These are phyloP conservation scores for Orthonychiurus folsomi DNA, from an alignment of 2,888 invertebrate species.

Conservation along the genomic window DNA sequence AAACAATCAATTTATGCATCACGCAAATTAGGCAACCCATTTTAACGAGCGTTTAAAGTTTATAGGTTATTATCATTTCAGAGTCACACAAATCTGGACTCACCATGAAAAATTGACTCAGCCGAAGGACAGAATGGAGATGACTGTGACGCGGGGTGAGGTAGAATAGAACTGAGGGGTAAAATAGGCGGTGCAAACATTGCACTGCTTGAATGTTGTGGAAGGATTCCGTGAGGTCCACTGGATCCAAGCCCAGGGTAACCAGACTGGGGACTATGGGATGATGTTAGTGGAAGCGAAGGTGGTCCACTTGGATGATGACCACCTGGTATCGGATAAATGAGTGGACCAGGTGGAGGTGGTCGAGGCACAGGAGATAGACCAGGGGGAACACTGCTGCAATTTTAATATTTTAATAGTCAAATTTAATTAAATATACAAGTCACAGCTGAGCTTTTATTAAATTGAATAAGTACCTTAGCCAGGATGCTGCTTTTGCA, in stretches of 20 bases:
- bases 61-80: too few relatives aligned
- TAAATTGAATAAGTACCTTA: constrained; percentile 29
- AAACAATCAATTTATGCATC: background rate
- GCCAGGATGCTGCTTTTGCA: constrained; percentile 39
- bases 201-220: constrained; percentile 15
- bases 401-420: too few relatives aligned
- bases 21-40: background rate
- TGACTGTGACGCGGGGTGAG: constrained; percentile 32
- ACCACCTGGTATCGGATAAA: constrained; percentile 15
- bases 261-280: constrained; percentile 19
- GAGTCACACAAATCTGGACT: too few relatives aligned
- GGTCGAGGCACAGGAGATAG: constrained; percentile 49
- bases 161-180: constrained; percentile 35
- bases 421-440: background rate
- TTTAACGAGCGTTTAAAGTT: background rate
- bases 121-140: constrained; percentile 34
- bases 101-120: constrained; percentile 35
- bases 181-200: constrained; percentile 40
- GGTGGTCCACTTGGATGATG: constrained; percentile 6
- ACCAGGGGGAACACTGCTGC: constrained; percentile 34
- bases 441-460: background rate
- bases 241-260: constrained; percentile 20
- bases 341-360: constrained; percentile 45
- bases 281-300: background rate
- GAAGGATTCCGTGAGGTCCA: constrained; percentile 6